These are phyloP conservation scores for Antheraea mylitta DNA, from an alignment of 1,140 invertebrate species.

Conservation along the genomic window DNA sequence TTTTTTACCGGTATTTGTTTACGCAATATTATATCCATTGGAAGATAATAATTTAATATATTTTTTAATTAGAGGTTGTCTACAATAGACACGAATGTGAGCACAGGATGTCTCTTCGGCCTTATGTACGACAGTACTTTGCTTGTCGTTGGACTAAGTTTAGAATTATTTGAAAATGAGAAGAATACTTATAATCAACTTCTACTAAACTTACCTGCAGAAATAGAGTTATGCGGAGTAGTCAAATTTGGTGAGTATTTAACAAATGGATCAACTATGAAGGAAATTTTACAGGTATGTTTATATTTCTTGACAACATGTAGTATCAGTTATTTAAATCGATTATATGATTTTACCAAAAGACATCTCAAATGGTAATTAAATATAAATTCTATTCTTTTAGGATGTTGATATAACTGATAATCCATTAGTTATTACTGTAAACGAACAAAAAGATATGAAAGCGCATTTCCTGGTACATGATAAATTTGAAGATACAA, in stretches of 20 bases:
- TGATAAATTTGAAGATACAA: conserved; percentile 83
- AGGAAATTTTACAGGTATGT: conserved; percentile 81
- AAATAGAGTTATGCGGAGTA: conserved; percentile 86
- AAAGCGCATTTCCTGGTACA: conserved; percentile 84
- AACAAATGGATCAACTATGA: conserved; percentile 77
- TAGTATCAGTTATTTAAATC: not conserved
- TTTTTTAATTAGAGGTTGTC: conserved; percentile 54
- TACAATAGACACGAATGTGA: conserved; percentile 74
- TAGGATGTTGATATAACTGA: conserved; percentile 87
- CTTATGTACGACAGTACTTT: conserved; percentile 85
- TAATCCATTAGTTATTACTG: conserved; percentile 85
- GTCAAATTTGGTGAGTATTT: conserved; percentile 81
- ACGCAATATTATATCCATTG: not conserved
- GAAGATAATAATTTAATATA: not conserved
- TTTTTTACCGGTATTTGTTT: not conserved
- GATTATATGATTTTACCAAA: too few species aligned
- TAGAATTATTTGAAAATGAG: conserved; percentile 79
- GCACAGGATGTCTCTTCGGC: conserved; percentile 85
- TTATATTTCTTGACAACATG: not conserved
- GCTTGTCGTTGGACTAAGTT: conserved; percentile 83
- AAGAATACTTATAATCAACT: conserved; percentile 79
- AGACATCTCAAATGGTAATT: too few species aligned
- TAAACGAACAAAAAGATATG: conserved; percentile 78
- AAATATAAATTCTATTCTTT: conserved; percentile 26
- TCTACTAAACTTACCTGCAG: conserved; percentile 84